Evolutionary conservation across 2,113 vertebrate species (phyloP).

Genomic region (Sylvietta virens): DNA sequence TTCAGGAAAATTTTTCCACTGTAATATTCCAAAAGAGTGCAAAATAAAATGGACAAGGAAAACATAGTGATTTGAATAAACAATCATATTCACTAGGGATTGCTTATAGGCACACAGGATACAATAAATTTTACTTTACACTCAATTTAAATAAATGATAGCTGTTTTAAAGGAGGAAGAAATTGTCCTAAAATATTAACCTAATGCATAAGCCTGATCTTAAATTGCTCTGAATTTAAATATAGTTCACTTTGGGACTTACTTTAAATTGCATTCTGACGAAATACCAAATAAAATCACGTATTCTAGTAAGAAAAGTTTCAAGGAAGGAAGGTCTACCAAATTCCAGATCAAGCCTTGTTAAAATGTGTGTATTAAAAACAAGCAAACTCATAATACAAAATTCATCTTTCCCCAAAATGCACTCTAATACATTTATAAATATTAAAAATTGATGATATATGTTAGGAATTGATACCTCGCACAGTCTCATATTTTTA

Average conservation of each 20-base stretch:
- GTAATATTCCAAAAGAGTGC: background rate
- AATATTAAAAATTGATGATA: background rate
- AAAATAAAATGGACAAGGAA: conserved; percentile 18
- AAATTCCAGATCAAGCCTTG: background rate
- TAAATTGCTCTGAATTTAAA: background rate
- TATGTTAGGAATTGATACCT: background rate
- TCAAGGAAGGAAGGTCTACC: background rate
- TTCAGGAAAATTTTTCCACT: background rate
- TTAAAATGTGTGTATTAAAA: background rate
- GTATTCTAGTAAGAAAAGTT: background rate
- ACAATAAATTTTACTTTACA: conserved; percentile 22
- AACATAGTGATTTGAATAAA: background rate
- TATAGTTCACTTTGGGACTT: background rate
- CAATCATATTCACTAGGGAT: background rate
- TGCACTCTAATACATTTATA: background rate
- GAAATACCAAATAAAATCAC: background rate
- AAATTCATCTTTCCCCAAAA: background rate
- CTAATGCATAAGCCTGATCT: background rate
- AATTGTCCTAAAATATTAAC: background rate
- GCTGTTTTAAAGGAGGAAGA: background rate
- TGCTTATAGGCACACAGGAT: background rate
- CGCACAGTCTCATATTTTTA: background rate
- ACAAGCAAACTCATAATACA: background rate
- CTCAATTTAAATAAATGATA: conserved; percentile 36
- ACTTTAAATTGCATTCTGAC: background rate